Base-by-base conservation (phyloP, 2,888 invertebrate genomes). In the Leptopilina myrica region DNA sequence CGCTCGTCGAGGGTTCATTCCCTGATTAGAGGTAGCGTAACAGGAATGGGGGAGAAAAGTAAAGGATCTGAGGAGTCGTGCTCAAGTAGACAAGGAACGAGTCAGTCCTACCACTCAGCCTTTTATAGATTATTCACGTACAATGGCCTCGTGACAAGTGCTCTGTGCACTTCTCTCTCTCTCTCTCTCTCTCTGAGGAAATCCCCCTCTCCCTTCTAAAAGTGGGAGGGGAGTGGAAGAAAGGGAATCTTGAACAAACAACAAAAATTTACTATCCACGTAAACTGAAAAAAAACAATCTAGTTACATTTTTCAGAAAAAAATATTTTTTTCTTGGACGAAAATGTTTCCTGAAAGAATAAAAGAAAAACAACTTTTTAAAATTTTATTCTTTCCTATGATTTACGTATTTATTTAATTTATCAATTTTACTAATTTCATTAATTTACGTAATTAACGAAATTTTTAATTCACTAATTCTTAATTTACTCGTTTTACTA, bases 121-220 rank as follows among this genome's bases (percentile, higher is more conserved):
- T 90, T 90, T 90, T 90, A 90, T 90, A 90, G 90, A 91, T 90
- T 91, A 90, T 91, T 91, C 90, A 89, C 90, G 88, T 89, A 90
- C 88, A 90, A 89, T 88, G 86, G 87, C 85, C 84, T 88, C 85
- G 87, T 88, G 90, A 89, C 89, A 88, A 89, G 89, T 89, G 86
- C 86, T 33, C 33, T 85, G 84, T 82, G 84, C 78, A 67, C 77
- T 20, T 76, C 33, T 40, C 43, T 56, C 11, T 1, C 46, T 76
- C 33, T 40, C 43, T 20, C 20, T 20, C 46, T 64, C 33, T 40
- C 43, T 56, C 11, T 1, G 43, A 6, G 49, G 11, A 49, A 49
- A 84, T 77, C 67, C 77, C 5, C 33, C 33, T 5, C 2, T 2
- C 33, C 33, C 33, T 3, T 56, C 11, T 6, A 33, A 33, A 33